Percentiles rank a stretch among this genome's conserved stretches.
phyloP scores from a whole-genome alignment of 1,140 invertebrate genomes.

The Leguminivora glycinivorella region DNA sequence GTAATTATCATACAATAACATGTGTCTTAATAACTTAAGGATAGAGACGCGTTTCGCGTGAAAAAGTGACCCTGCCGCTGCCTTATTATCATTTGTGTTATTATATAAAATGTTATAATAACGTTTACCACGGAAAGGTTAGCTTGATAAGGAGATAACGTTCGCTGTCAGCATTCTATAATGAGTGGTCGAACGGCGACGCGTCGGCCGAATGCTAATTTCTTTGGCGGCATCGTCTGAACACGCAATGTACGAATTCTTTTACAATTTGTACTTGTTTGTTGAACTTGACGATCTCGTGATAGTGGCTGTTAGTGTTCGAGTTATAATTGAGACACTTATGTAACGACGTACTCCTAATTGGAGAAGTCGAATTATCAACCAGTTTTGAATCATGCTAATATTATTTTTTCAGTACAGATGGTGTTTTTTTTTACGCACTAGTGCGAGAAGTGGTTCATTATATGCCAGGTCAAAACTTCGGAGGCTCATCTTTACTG shows the following conservation, averaged over 20 bases:
- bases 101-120: slow-evolving; percentile 74
- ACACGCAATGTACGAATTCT: slow-evolving; percentile 52
- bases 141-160: slow-evolving; percentile 62
- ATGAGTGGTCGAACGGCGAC: slow-evolving; percentile 42
- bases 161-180: slow-evolving; percentile 46
- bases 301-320: slow-evolving; percentile 25
- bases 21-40: slow-evolving; percentile 1
- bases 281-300: slow-evolving; percentile 50
- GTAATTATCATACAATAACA: slow-evolving; percentile 69
- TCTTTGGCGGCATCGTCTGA: slow-evolving; percentile 46
- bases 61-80: slow-evolving; percentile 34
- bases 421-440: no score
- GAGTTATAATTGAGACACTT: slow-evolving; percentile 18
- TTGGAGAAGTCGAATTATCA: neutral
- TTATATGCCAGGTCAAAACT: no score
- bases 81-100: slow-evolving; percentile 73
- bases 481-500: no score
- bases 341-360: slow-evolving; percentile 16
- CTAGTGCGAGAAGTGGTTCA: no score
- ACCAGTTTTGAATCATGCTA: neutral
- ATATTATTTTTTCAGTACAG: neutral
- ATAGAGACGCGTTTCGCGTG: neutral
- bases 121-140: slow-evolving; percentile 64
- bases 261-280: slow-evolving; percentile 66
- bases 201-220: slow-evolving; percentile 44